Evolutionary conservation across 2,797 vertebrate species (phyloP).

Genomic region (Apodemus agrarius): DNA sequence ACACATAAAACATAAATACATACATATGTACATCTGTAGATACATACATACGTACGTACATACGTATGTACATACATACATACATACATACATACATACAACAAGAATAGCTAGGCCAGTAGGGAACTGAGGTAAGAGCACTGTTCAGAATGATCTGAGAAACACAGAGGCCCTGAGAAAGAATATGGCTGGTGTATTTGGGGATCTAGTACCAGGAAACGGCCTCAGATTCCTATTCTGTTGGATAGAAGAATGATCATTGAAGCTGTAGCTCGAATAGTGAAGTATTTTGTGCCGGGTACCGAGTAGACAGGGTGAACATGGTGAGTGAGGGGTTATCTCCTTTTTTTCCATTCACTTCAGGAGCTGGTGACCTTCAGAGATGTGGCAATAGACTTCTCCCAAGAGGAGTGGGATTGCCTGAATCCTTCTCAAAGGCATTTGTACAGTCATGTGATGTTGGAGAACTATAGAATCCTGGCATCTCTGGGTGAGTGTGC

Average conservation of each 20-base stretch:
- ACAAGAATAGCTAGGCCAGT: not conserved
- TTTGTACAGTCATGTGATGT: slow-evolving; percentile 79
- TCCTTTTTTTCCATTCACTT: slow-evolving; percentile 51
- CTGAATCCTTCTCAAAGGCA: slow-evolving; percentile 78
- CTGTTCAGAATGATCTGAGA: slow-evolving; percentile 1
- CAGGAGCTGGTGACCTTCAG: slow-evolving; percentile 80
- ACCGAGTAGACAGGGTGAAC: not conserved
- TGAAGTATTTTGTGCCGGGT: not conserved
- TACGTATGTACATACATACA: too few species aligned
- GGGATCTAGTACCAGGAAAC: not conserved
- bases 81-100: not conserved
- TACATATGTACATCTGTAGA: too few species aligned
- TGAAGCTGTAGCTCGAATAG: too few species aligned
- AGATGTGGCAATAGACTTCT: slow-evolving; percentile 80
- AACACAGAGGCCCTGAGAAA: not conserved
- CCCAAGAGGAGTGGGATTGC: slow-evolving; percentile 78
- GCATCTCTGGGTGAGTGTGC: slow-evolving; percentile 74
- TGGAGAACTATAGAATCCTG: slow-evolving; percentile 78
- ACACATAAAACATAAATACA: not conserved
- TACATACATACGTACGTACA: not conserved
- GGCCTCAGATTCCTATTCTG: not conserved
- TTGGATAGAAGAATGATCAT: too few species aligned
- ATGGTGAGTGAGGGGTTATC: not conserved
- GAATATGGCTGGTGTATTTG: not conserved
- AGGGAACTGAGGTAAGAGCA: not conserved